Conservation (phyloP, 2,888 invertebrate genomes). For the Carcina quercana region DNA sequence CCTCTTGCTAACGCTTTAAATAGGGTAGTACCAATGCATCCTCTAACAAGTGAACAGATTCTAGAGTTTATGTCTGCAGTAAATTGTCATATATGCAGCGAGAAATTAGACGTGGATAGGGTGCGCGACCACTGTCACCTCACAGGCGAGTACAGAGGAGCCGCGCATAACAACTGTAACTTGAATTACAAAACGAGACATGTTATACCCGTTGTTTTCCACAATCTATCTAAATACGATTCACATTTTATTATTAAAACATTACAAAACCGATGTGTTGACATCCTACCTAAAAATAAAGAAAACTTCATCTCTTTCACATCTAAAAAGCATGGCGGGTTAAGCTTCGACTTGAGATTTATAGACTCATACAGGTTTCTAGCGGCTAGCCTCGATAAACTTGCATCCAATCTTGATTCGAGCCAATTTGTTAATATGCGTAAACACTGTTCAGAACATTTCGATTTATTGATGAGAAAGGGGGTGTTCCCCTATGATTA, state of each 20-base stretch:
- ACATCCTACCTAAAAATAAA: conserved; percentile 23
- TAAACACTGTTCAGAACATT: conserved; percentile 9
- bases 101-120: conserved; percentile 10
- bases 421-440: conserved; percentile 10
- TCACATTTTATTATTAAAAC: conserved; percentile 26
- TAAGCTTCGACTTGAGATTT: too few relatives aligned
- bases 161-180: conserved; percentile 20
- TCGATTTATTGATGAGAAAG: conserved; percentile 13
- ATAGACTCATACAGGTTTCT: conserved; percentile 8
- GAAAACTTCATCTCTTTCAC: conserved; percentile 30
- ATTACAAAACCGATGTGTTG: conserved; percentile 19
- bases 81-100: conserved; percentile 17
- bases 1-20: conserved; percentile 1
- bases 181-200: conserved; percentile 16
- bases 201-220: conserved; percentile 17
- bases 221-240: conserved; percentile 25
- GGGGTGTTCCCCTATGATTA: conserved; percentile 23
- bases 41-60: conserved; percentile 8
- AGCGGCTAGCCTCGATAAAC: conserved; percentile 4
- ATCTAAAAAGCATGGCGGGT: conserved; percentile 11
- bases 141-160: conserved; percentile 22
- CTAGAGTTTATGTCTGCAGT: conserved; percentile 5
- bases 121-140: conserved; percentile 17
- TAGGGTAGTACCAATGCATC: background rate
- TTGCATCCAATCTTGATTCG: conserved; percentile 8